Conservation (phyloP, 2,888 invertebrate genomes). For the Electrophaes corylata region DNA sequence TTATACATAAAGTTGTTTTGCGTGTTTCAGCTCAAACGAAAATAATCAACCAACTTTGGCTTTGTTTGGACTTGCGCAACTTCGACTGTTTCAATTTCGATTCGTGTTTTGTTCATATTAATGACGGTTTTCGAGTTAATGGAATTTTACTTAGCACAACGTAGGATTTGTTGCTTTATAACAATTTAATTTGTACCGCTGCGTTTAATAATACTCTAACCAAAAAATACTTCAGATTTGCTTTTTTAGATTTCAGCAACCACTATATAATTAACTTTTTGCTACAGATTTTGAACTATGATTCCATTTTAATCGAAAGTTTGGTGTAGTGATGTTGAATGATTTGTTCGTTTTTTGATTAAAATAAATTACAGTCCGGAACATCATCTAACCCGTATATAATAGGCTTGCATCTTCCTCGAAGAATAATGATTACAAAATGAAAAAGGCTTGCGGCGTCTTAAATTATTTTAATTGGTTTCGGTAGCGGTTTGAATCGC, state of each 20-base stretch:
- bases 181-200: not conserved
- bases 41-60: conserved; percentile 70
- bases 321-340: conserved; percentile 36
- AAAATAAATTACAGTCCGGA: conserved; percentile 73
- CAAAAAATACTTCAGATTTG: conserved; percentile 16
- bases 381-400: conserved; percentile 77
- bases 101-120: conserved; percentile 36
- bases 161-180: conserved; percentile 14
- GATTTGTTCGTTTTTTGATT: conserved; percentile 47
- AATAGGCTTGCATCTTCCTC: conserved; percentile 76
- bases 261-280: conserved; percentile 25
- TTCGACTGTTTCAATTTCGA: conserved; percentile 54
- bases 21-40: conserved; percentile 67
- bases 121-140: conserved; percentile 35
- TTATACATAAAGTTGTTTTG: conserved; percentile 69
- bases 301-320: conserved; percentile 34
- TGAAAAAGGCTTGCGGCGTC: conserved; percentile 79
- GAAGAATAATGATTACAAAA: conserved; percentile 81
- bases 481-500: conserved; percentile 76
- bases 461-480: conserved; percentile 85
- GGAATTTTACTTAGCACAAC: conserved; percentile 25
- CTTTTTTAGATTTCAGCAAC: conserved; percentile 17
- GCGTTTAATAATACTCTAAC: not conserved
- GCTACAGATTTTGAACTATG: conserved; percentile 24
- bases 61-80: conserved; percentile 57